These are phyloP conservation scores for Benthosema pterotum DNA, from an alignment of 2,797 vertebrate genomes.

Conservation along the genomic window DNA sequence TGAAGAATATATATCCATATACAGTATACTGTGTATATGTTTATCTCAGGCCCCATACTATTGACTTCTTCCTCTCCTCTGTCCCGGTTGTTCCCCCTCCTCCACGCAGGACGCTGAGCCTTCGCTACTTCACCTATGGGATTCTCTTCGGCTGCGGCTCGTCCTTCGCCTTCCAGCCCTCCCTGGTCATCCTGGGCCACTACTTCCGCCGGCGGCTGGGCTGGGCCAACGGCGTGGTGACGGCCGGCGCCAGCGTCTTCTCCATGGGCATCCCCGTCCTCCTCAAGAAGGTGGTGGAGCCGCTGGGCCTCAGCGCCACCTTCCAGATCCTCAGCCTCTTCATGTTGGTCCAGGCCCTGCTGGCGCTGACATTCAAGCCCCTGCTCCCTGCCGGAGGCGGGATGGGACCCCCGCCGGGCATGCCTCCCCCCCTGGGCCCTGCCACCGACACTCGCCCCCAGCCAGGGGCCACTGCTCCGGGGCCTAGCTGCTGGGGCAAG, in stretches of 20 bases:
- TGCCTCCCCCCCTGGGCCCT: constrained; percentile 54
- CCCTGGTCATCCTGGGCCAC: constrained; percentile 95
- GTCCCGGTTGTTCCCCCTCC: neutral
- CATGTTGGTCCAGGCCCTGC: constrained; percentile 93
- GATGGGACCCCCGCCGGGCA: constrained; percentile 61
- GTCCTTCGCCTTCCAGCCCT: constrained; percentile 98
- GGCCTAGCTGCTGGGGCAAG: constrained; percentile 74
- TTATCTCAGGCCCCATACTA: neutral
- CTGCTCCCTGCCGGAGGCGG: constrained; percentile 80
- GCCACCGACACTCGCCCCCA: constrained; percentile 34
- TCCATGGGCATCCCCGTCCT: constrained; percentile 92
- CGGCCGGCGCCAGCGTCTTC: constrained; percentile 93
- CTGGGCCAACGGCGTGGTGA: constrained; percentile 93
- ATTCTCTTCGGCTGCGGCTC: constrained; percentile 95
- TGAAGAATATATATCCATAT: too few species aligned
- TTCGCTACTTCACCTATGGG: constrained; percentile 96
- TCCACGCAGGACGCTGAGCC: constrained; percentile 90
- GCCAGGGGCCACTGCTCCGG: constrained; percentile 57
- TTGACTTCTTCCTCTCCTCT: neutral
- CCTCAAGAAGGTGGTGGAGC: constrained; percentile 84
- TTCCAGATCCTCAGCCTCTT: constrained; percentile 97
- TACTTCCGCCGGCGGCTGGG: constrained; percentile 95
- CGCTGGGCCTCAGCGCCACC: constrained; percentile 88
- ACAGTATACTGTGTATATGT: too few species aligned
- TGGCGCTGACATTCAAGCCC: constrained; percentile 91